Evolutionary conservation across 2,113 vertebrate species (phyloP).

Genomic region (Oreotragus oreotragus): DNA sequence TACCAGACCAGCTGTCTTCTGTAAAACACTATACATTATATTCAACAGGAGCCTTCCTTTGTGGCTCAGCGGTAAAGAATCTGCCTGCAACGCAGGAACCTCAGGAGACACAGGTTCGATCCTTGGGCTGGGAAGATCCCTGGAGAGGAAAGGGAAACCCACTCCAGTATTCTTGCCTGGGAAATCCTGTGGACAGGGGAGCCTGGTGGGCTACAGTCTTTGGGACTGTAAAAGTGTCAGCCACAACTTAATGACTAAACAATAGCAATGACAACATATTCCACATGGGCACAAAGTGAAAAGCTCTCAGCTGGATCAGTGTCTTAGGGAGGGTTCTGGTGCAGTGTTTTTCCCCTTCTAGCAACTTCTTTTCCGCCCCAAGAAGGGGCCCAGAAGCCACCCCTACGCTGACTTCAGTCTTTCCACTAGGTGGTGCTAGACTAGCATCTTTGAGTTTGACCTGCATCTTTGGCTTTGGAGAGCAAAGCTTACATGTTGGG

Average conservation of each 20-base stretch:
- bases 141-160: background rate
- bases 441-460: constrained; percentile 40
- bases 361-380: background rate
- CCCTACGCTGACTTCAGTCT: background rate
- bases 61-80: background rate
- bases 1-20: background rate
- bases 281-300: background rate
- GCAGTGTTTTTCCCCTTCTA: background rate
- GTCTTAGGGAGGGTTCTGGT: background rate
- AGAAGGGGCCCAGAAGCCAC: background rate
- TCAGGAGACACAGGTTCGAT: background rate
- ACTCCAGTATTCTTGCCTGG: background rate
- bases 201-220: background rate
- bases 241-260: background rate
- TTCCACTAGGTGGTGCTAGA: constrained; percentile 68
- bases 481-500: background rate
- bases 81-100: background rate
- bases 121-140: background rate
- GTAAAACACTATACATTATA: background rate
- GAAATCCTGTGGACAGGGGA: background rate
- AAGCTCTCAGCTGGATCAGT: background rate
- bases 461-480: background rate
- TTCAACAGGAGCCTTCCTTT: background rate
- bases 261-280: background rate
- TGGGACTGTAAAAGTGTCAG: background rate